Evolutionary conservation across 2,797 vertebrate genomes (phyloP).

Genomic region (Heliangelus exortis): DNA sequence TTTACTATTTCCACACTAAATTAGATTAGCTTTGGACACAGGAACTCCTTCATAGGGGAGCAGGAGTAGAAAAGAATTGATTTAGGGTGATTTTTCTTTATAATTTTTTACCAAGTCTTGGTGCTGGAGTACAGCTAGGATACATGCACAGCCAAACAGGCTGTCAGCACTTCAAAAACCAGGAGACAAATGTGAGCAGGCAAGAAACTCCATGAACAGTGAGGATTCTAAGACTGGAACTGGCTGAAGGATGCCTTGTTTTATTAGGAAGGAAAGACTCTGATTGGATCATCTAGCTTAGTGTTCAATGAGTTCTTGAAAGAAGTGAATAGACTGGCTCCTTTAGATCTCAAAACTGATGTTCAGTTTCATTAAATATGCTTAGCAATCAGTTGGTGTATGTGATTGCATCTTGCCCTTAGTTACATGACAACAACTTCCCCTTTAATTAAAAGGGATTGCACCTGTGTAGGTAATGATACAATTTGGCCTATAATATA

Average conservation of each 20-base stretch:
- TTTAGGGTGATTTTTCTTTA: neutral
- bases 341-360: conserved; percentile 49
- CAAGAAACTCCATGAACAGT: neutral
- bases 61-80: neutral
- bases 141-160: neutral
- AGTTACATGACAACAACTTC: conserved; percentile 58
- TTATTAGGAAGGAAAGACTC: neutral
- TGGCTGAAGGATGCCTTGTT: neutral
- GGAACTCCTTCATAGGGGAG: neutral
- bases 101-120: neutral
- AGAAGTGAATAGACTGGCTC: conserved; percentile 23
- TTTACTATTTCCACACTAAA: neutral
- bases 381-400: conserved; percentile 64
- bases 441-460: conserved; percentile 55
- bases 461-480: conserved; percentile 54
- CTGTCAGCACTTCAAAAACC: neutral
- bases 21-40: neutral
- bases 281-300: neutral
- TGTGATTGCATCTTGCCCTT: conserved; percentile 55
- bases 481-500: conserved; percentile 19
- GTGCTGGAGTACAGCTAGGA: neutral
- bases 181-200: neutral
- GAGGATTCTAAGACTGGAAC: neutral
- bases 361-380: conserved; percentile 57
- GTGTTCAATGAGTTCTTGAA: neutral